Conservation (phyloP, 2,888 invertebrate genomes). For the Cosmia pyralina region DNA sequence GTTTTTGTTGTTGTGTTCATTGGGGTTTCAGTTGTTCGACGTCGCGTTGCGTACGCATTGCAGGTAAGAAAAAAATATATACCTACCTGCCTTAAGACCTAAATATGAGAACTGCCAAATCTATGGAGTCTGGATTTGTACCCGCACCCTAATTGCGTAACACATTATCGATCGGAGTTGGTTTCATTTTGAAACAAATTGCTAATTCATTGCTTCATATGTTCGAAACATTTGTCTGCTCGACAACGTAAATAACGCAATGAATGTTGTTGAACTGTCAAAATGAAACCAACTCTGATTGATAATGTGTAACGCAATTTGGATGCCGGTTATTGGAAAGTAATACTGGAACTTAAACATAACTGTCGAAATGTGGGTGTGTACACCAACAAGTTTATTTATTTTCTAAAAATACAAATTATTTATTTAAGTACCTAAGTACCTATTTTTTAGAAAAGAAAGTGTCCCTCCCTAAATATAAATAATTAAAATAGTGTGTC, state of each 20-base stretch:
- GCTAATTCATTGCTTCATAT: too few relatives aligned
- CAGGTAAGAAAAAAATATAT: background rate
- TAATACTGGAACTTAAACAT: background rate
- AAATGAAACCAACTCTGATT: too few relatives aligned
- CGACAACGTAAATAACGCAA: too few relatives aligned
- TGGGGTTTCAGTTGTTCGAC: background rate
- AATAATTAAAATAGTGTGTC: background rate
- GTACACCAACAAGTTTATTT: too few relatives aligned
- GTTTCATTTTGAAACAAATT: too few relatives aligned
- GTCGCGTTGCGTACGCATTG: background rate
- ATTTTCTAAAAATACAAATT: background rate
- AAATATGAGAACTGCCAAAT: background rate
- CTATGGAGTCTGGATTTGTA: background rate
- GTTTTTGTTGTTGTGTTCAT: background rate
- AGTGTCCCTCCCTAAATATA: background rate
- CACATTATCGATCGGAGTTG: too few relatives aligned
- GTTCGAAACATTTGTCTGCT: too few relatives aligned
- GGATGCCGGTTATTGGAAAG: background rate
- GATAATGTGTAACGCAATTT: too few relatives aligned
- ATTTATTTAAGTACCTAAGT: too few relatives aligned
- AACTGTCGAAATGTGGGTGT: background rate
- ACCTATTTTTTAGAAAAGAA: background rate
- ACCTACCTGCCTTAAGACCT: background rate
- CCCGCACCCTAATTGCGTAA: too few relatives aligned
- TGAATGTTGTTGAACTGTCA: too few relatives aligned